Conservation (phyloP, 2,113 vertebrate genomes). For the Plecturocebus donacophilus region DNA sequence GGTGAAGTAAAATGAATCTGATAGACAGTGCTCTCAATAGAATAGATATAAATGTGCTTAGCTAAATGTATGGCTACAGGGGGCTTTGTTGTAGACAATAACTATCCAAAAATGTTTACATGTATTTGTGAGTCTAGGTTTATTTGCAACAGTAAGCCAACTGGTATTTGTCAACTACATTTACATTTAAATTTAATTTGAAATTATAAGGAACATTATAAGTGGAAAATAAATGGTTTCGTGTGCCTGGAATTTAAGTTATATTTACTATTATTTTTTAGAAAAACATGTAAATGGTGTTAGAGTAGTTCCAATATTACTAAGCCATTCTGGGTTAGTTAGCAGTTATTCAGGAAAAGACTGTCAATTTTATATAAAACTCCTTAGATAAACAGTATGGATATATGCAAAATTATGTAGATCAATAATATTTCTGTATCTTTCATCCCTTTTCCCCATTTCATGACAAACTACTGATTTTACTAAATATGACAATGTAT, state of each 20-base stretch:
- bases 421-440: background rate
- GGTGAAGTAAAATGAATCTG: constrained; percentile 58
- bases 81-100: constrained; percentile 11
- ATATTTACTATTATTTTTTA: background rate
- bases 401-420: background rate
- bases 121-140: background rate
- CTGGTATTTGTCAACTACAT: background rate
- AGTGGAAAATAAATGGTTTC: constrained; percentile 22
- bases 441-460: background rate
- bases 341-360: constrained; percentile 5
- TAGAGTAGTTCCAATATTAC: background rate
- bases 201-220: background rate
- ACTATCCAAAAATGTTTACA: background rate
- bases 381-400: background rate
- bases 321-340: background rate
- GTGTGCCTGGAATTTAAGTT: background rate
- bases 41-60: background rate
- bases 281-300: background rate
- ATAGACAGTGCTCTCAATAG: background rate
- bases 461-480: background rate
- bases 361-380: background rate
- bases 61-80: background rate
- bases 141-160: constrained; percentile 27
- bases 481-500: background rate
- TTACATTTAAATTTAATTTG: background rate